These are phyloP conservation scores for Phylloscopus trochiloides DNA, from an alignment of 2,113 vertebrate species.

Conservation along the genomic window DNA sequence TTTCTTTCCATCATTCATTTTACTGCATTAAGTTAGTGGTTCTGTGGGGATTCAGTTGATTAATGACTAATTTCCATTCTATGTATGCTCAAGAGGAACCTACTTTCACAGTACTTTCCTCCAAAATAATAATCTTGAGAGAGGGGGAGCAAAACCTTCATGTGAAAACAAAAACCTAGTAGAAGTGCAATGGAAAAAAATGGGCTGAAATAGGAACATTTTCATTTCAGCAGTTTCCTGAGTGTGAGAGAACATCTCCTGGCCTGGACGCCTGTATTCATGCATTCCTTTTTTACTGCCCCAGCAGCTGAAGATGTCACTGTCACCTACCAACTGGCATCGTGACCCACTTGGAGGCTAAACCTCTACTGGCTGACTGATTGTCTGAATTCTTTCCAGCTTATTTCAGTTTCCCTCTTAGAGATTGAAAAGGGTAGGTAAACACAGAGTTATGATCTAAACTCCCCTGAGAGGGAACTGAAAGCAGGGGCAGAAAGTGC, in stretches of 20 bases:
- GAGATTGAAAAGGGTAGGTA: neutral
- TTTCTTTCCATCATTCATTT: conserved; percentile 59
- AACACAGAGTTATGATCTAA: neutral
- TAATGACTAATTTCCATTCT: conserved; percentile 61
- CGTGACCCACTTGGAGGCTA: neutral
- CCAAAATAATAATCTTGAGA: conserved; percentile 8
- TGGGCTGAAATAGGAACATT: neutral
- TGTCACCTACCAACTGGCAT: neutral
- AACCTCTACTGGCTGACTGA: neutral
- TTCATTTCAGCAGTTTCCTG: neutral
- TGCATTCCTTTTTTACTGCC: neutral
- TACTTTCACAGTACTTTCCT: neutral
- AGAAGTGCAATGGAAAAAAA: neutral
- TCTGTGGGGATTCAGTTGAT: conserved; percentile 45
- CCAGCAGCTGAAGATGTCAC: neutral
- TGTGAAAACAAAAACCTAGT: neutral
- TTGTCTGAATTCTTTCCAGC: neutral
- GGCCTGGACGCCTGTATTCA: neutral
- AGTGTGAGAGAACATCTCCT: neutral
- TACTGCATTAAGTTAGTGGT: conserved; percentile 44
- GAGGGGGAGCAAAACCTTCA: neutral
- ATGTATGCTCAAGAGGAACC: neutral
- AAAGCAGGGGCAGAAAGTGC: neutral
- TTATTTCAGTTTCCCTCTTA: neutral
- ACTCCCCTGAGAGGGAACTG: neutral